Conservation (phyloP, 1,140 invertebrate species). For the Sminthurinus signatus region DNA sequence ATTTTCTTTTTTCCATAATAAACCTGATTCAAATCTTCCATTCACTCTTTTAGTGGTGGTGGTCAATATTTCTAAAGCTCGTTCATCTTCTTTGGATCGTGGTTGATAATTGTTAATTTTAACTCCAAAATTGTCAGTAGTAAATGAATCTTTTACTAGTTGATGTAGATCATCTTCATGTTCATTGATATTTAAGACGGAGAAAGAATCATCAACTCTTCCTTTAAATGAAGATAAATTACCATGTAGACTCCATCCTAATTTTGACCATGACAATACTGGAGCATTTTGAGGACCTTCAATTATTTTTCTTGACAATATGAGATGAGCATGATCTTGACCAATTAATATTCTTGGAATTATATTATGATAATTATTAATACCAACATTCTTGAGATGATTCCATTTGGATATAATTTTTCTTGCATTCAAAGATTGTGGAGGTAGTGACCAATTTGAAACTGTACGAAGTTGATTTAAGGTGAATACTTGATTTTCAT, state of each 20-base stretch:
- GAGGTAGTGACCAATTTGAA: too few species aligned
- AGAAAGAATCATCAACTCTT: background rate
- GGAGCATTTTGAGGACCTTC: too few species aligned
- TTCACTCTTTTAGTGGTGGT: background rate
- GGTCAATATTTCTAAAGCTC: conserved; percentile 10
- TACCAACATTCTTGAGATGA: background rate
- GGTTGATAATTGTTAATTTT: background rate
- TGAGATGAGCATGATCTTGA: too few species aligned
- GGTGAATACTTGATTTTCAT: too few species aligned
- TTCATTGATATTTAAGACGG: background rate
- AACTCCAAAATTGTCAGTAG: conserved; percentile 17
- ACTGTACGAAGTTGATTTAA: too few species aligned
- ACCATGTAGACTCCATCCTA: too few species aligned
- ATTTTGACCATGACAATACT: too few species aligned
- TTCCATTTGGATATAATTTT: too few species aligned
- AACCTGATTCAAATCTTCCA: conserved; percentile 10
- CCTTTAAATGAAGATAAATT: too few species aligned
- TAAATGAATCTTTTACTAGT: background rate
- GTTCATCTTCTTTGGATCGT: conserved; percentile 14
- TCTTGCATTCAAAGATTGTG: too few species aligned
- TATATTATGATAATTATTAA: background rate
- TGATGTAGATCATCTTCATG: background rate
- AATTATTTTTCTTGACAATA: too few species aligned
- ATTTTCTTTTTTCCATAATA: conserved; percentile 21
- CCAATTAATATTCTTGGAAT: too few species aligned